Evolutionary conservation across 2,888 invertebrate species (phyloP).

Genomic region (Bimastos eiseni): DNA sequence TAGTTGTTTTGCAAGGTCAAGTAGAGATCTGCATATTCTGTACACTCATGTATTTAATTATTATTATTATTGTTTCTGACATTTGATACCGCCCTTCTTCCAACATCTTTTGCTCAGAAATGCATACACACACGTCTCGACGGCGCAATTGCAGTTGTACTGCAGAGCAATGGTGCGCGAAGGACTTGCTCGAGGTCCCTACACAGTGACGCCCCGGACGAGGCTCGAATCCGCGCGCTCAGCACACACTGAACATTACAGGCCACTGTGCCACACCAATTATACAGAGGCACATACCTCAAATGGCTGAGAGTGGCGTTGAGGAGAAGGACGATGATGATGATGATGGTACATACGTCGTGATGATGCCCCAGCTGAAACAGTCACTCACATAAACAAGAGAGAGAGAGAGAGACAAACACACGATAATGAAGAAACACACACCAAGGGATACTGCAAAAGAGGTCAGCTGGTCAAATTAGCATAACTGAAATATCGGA

Average conservation of each 20-base stretch:
- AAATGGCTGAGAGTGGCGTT: neutral
- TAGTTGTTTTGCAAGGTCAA: neutral
- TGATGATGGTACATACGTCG: constrained; percentile 8
- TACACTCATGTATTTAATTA: neutral
- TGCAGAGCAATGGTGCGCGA: no score
- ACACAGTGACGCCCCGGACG: no score
- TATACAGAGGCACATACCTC: no score
- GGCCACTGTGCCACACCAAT: no score
- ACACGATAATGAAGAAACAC: neutral
- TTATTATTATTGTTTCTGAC: no score
- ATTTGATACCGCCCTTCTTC: no score
- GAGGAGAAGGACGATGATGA: neutral
- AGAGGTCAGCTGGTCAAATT: neutral
- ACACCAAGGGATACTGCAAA: neutral
- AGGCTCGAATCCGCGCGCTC: no score
- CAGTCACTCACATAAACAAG: neutral
- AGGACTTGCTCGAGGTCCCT: no score
- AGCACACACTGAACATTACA: no score
- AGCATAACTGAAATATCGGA: neutral
- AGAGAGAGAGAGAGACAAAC: neutral
- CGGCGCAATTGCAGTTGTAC: no score
- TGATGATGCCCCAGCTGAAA: constrained; percentile 25
- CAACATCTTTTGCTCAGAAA: no score
- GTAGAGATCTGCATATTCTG: neutral
- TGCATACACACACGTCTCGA: no score